Conservation (phyloP, 2,113 vertebrate genomes). For the Amazona vittata region DNA sequence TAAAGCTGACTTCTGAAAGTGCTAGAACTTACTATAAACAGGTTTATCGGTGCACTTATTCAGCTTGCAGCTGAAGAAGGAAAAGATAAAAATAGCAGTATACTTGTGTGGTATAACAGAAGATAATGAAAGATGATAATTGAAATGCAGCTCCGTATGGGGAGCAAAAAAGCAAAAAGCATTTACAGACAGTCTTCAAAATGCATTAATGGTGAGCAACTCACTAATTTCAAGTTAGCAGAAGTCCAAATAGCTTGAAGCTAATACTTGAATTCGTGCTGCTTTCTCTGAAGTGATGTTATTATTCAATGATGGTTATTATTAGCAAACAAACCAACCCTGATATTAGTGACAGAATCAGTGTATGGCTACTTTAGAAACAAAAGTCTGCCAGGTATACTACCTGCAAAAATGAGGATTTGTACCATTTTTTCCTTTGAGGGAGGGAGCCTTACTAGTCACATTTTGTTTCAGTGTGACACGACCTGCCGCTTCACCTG, state of each 20-base stretch:
- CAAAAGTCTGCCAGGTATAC: not conserved
- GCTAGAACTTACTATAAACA: not conserved
- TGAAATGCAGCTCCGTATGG: accelerated
- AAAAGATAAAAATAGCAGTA: not conserved
- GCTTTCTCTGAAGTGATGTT: not conserved
- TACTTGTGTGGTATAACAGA: not conserved
- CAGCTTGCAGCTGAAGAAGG: not conserved
- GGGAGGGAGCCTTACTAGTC: not conserved
- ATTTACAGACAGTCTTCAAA: not conserved
- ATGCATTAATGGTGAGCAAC: not conserved
- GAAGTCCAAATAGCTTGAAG: not conserved
- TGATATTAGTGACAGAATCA: not conserved
- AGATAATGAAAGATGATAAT: not conserved
- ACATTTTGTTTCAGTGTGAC: not conserved
- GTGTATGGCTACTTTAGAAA: not conserved
- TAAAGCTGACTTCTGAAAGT: not conserved
- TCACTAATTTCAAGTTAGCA: not conserved
- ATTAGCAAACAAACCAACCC: not conserved
- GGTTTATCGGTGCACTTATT: not conserved
- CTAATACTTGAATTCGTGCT: not conserved
- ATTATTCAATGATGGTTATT: not conserved
- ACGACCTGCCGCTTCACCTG: accelerated
- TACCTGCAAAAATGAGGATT: not conserved
- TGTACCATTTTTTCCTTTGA: not conserved
- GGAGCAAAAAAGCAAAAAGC: not conserved